A percentile compares a stretch with the other conserved stretches of the same genome.
Evolutionary conservation across 2,888 invertebrate genomes (phyloP).

Genomic region (Axea sp.): DNA sequence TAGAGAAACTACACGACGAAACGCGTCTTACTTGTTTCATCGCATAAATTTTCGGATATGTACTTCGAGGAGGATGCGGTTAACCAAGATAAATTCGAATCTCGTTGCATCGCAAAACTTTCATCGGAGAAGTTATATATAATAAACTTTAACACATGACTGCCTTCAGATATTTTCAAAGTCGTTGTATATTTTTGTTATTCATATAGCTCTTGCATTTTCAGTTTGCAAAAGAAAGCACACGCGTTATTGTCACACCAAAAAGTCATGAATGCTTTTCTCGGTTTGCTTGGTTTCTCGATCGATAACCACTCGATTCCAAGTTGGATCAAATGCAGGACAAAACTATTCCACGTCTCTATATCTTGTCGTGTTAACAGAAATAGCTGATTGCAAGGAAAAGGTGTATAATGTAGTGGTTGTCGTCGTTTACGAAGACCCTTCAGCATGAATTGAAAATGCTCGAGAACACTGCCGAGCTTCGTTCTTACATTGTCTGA

Average conservation of each 20-base stretch:
- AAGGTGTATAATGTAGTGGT: conserved; percentile 34
- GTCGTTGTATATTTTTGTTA: conserved; percentile 9
- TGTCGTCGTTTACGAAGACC: conserved; percentile 8
- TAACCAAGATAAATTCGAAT: conserved; percentile 69
- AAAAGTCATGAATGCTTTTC: neutral
- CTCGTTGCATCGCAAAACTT: conserved; percentile 63
- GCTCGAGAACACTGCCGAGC: conserved; percentile 1
- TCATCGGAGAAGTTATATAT: conserved; percentile 31
- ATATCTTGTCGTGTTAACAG: conserved; percentile 12
- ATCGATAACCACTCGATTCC: neutral
- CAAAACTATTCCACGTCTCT: neutral
- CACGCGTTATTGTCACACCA: conserved; percentile 1
- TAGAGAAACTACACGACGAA: conserved; percentile 11
- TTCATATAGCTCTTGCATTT: conserved; percentile 7
- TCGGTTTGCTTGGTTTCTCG: neutral
- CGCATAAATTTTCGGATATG: conserved; percentile 64
- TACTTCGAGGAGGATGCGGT: conserved; percentile 69
- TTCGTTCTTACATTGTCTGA: conserved; percentile 7
- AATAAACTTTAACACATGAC: conserved; percentile 16
- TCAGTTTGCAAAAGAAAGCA: conserved; percentile 12
- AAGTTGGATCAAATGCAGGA: neutral
- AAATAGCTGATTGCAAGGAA: conserved; percentile 33
- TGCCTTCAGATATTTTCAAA: conserved; percentile 20
- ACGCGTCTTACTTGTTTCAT: conserved; percentile 63
- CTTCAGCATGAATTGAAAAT: conserved; percentile 14